These are phyloP conservation scores for Heliconius cydno DNA, from an alignment of 2,888 invertebrate species.

Conservation along the genomic window DNA sequence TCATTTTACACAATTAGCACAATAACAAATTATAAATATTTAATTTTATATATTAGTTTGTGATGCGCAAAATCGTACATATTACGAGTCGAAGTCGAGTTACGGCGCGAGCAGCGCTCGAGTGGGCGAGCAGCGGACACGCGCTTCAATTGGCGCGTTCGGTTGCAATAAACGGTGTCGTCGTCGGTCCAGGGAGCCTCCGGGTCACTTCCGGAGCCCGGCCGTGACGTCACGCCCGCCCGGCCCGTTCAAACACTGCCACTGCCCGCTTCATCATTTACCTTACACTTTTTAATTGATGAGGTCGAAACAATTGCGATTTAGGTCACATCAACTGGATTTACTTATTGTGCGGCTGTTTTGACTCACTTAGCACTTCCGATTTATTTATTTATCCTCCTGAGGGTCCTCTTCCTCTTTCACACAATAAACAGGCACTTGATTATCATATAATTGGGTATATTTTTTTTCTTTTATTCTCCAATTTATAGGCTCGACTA, in stretches of 20 bases:
- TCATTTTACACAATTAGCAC: conserved; percentile 55
- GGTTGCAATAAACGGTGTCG: conserved; percentile 69
- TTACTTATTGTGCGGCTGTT: conserved; percentile 56
- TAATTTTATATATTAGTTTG: conserved; percentile 32
- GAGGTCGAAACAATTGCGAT: conserved; percentile 82
- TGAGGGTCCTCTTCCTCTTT: conserved; percentile 27
- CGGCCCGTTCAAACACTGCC: conserved; percentile 50
- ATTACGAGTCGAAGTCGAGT: conserved; percentile 59
- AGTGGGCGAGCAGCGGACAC: conserved; percentile 75
- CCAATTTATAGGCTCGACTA: background rate
- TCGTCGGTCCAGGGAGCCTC: conserved; percentile 68
- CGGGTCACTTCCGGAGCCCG: conserved; percentile 71
- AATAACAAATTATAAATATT: conserved; percentile 26
- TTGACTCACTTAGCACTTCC: conserved; percentile 38
- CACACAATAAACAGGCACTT: background rate
- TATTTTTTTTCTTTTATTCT: background rate
- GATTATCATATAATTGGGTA: background rate
- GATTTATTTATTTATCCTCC: conserved; percentile 39
- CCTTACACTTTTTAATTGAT: conserved; percentile 81
- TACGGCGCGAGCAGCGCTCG: conserved; percentile 64
- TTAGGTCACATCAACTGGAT: conserved; percentile 74
- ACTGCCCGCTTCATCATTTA: conserved; percentile 63
- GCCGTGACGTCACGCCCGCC: conserved; percentile 63
- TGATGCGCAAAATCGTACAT: conserved; percentile 48
- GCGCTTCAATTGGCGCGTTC: conserved; percentile 78